Evolutionary conservation across 2,113 vertebrate species (phyloP), one percentile per base, ranked within the genome.

Genomic region (Vidua macroura): DNA sequence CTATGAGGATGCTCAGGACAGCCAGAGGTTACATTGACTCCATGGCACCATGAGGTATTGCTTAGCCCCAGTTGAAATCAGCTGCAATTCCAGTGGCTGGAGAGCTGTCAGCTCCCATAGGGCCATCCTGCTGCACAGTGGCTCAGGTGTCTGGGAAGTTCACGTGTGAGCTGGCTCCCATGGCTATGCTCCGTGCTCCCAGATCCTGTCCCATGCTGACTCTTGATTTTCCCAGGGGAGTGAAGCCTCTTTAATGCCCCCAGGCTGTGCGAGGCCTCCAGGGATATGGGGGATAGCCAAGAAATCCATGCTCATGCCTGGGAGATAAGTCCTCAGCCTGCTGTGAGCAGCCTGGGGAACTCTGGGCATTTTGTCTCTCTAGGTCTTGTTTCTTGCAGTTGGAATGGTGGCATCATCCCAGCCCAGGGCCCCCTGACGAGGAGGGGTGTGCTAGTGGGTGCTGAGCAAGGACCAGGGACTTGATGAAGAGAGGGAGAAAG

Each of bases 181-280:
- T 2, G 12, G 10, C 49, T 37, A 10, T 1, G 1, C 23, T 70
- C 17, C 53, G 22, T 0, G 1, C 55, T 80, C 31, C 23, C 33
- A 66, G 56, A 25, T 43, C 73, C 80, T 55, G n/a, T 46, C 59
- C 23, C 0, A 0, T 46, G 18, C 37, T 58, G 39, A 39, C 6
- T 74, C 48, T 75, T 81, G 30, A 8, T 62, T 75, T 86, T 51
- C 17, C 20, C 6, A 2, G 7, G 15, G 13, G 11, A 77, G 2
- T 7, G 41, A 68, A 92, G 55, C 22, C 28, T 16, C 21, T 76
- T 1, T 1, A 0, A 17, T 78, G 46, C 13, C 48, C 25, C 23
- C 20, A 37, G 59, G 33, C 8, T 48, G 31, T 73, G 55, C 0
- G 1, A 70, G 16, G 11, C 27, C 24, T 91, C 27, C 39, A 46